phyloP scores from a whole-genome alignment of 2,797 vertebrate species.

The Meriones psammophilus region DNA sequence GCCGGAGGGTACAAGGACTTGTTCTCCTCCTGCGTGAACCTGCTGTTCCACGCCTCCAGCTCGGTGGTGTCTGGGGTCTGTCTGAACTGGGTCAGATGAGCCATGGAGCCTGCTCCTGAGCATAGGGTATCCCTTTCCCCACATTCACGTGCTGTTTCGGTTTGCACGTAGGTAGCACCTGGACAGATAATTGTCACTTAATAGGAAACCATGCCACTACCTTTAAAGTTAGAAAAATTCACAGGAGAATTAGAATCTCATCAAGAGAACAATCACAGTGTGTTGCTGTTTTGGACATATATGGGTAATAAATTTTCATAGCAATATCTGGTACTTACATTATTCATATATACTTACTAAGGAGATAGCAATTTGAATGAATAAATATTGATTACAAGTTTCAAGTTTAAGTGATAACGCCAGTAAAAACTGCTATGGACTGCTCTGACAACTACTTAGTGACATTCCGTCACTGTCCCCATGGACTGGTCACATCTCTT shows the following conservation, averaged over 20 bases:
- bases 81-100: background rate
- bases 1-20: background rate
- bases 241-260: conserved; percentile 28
- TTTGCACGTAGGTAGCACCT: conserved; percentile 7
- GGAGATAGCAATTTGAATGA: conserved; percentile 28
- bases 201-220: conserved; percentile 48
- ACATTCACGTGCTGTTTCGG: background rate
- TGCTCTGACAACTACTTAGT: conserved; percentile 20
- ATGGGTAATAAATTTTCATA: conserved; percentile 50
- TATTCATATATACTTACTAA: background rate
- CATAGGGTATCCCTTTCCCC: too few species aligned
- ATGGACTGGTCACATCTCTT: conserved; percentile 20
- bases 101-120: background rate
- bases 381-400: background rate
- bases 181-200: conserved; percentile 28
- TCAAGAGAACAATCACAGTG: background rate
- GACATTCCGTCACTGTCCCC: conserved; percentile 29
- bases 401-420: conserved; percentile 35
- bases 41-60: rapidly evolving
- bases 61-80: rapidly evolving
- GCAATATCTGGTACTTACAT: conserved; percentile 23
- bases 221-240: conserved; percentile 52
- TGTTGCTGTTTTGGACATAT: conserved; percentile 45
- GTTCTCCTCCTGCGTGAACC: rapidly evolving
- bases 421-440: background rate